Conservation (phyloP, 2,113 vertebrate species). For the Rhea americana region DNA sequence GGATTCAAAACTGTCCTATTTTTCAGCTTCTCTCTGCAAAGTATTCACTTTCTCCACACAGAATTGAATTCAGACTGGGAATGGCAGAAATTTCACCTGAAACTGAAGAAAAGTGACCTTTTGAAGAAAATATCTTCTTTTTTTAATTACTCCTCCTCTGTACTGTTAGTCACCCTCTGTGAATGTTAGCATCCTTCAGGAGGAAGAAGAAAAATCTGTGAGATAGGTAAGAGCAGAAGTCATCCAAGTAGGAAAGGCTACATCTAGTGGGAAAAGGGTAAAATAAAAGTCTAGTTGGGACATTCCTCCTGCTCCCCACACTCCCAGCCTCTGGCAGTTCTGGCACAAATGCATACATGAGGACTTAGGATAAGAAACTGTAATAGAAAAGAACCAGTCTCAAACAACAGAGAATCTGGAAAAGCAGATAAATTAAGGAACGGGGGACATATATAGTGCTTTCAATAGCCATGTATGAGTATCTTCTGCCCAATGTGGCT, state of each 20-base stretch:
- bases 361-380: not conserved
- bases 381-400: not conserved
- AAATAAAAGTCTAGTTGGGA: fast-evolving
- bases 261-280: not conserved
- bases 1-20: not conserved
- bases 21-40: not conserved
- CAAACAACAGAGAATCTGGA: fast-evolving
- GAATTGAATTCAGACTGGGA: not conserved
- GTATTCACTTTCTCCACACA: not conserved
- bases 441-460: not conserved
- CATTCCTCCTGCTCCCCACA: not conserved
- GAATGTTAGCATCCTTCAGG: not conserved
- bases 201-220: not conserved
- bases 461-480: not conserved
- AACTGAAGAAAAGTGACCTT: not conserved
- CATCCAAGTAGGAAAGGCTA: not conserved
- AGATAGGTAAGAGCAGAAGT: not conserved
- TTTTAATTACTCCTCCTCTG: not conserved
- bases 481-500: not conserved
- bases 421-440: not conserved
- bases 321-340: not conserved
- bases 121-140: not conserved
- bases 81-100: not conserved
- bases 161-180: not conserved
- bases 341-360: not conserved